Base-by-base conservation (phyloP, 2,113 vertebrate species). In the Steatornis caripensis region DNA sequence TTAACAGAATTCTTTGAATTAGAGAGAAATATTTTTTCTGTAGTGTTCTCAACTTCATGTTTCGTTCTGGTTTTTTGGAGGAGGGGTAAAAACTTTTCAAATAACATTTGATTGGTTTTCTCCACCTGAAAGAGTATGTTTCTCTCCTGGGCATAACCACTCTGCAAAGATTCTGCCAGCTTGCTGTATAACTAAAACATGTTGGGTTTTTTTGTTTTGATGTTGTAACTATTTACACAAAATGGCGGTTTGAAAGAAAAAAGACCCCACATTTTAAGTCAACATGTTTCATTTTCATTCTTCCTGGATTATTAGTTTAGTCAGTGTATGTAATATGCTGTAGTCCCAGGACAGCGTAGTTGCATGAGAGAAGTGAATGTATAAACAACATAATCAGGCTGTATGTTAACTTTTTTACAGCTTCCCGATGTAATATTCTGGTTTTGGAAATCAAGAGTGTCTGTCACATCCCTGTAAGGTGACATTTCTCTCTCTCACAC, bases 401-500 rank as follows among this genome's bases (percentile, higher is more conserved):
- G 74, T 70, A 34, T 24, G 20, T 57, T 88, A 75, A 18, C 11
- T 48, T 55, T 89, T 82, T 88, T 71, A 65, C n/a, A 36, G 12
- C 48, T 66, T 37, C 7, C 23, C 58, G 36, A 39, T 18, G 30
- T 8, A 43, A 2, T 29, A 13, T 29, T 81, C 39, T 76, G 29
- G 9, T 19, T 76, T 86, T 54, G 48, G 61, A 80, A 83, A 51
- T 58, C 3, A 2, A 58, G 37, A 79, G 23, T 71, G 10, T 37
- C 65, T 76, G n/a, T 55, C 79, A 43, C 0, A 0, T 68, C 62
- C 1, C 0, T 49, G 37, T n/a, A n/a, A 91, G 23, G 15, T 54
- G 23, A 3, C 27, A 36, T 69, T 84, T 83, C 49, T 55, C 43
- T 84, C 66, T 71, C 16, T 84, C 62, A 12, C 21, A 34, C 15